Percentiles rank a stretch among this genome's conserved stretches.
phyloP scores from a whole-genome alignment of 2,888 invertebrate genomes.

The Unio delphinus region DNA sequence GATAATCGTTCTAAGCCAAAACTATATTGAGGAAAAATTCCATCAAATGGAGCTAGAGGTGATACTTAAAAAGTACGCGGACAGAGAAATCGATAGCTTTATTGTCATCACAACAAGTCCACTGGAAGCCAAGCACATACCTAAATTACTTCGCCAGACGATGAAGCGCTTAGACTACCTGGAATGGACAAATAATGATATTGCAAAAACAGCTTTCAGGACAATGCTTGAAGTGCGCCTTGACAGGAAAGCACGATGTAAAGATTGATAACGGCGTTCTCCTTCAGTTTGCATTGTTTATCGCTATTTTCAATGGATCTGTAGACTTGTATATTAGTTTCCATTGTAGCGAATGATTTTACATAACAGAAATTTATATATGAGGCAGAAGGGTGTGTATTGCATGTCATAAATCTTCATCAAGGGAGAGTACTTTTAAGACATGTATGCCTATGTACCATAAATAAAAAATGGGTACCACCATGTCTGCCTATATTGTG shows the following conservation, averaged over 20 bases:
- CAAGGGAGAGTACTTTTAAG: no score
- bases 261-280: neutral
- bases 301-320: no score
- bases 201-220: conserved; percentile 30
- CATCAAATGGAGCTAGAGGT: conserved; percentile 34
- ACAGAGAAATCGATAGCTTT: conserved; percentile 26
- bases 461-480: no score
- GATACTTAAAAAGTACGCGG: conserved; percentile 18
- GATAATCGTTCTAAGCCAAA: neutral
- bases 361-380: no score
- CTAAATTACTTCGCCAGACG: conserved; percentile 28
- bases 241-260: neutral
- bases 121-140: conserved; percentile 20
- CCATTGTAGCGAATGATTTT: no score
- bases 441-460: no score
- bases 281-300: no score
- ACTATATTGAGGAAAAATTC: conserved; percentile 30
- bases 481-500: no score
- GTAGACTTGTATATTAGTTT: no score
- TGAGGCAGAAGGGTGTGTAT: no score
- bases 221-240: conserved; percentile 16
- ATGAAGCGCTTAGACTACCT: conserved; percentile 32
- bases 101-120: conserved; percentile 35
- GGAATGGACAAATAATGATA: conserved; percentile 35
- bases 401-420: no score